Evolutionary conservation across 2,888 invertebrate species (phyloP).

Genomic region (Polydrusus tereticollis): DNA sequence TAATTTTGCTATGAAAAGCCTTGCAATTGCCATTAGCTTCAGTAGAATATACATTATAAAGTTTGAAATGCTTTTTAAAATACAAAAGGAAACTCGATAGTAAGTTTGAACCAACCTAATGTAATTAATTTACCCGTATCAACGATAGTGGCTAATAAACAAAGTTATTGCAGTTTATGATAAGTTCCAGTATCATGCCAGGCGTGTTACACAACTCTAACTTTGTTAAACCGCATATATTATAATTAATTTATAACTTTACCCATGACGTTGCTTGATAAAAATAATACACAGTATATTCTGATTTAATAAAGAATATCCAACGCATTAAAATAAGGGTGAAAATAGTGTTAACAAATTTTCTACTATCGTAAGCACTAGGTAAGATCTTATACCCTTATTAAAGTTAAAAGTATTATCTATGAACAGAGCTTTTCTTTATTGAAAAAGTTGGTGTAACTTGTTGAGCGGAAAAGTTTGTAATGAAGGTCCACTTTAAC

Average conservation of each 20-base stretch:
- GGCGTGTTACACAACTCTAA: background rate
- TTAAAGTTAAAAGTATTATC: no score
- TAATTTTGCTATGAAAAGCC: no score
- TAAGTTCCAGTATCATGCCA: background rate
- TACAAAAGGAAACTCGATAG: background rate
- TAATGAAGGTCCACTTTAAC: no score
- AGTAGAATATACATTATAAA: no score
- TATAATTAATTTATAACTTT: constrained; percentile 2
- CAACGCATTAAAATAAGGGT: no score
- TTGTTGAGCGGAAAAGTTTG: background rate
- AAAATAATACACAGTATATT: no score
- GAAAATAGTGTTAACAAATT: no score
- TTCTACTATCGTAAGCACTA: no score
- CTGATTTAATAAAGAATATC: no score
- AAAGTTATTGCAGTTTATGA: background rate
- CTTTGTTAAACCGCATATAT: constrained; percentile 5
- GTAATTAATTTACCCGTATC: background rate
- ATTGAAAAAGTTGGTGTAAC: background rate
- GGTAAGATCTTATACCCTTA: no score
- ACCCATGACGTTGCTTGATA: background rate
- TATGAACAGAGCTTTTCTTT: background rate
- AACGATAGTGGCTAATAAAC: background rate
- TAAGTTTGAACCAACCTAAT: background rate
- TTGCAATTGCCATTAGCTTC: no score
- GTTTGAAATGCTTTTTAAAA: no score